Evolutionary conservation across 2,797 vertebrate genomes (phyloP).

Genomic region (Hypotaenidia okinawae): DNA sequence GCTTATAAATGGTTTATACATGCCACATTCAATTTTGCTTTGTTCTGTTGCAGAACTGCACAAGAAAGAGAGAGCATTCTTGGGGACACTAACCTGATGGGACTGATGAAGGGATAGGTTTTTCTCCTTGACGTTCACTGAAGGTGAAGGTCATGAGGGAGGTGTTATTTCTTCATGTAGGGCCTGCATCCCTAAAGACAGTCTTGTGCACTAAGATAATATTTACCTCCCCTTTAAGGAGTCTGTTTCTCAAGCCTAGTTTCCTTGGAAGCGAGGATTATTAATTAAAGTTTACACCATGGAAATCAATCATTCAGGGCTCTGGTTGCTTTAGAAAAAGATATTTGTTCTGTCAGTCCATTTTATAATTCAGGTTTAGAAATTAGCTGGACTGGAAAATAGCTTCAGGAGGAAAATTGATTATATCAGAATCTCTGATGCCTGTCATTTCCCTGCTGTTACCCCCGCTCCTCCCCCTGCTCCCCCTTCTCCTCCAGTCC

Average conservation of each 20-base stretch:
- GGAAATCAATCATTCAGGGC: background rate
- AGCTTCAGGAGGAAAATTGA: constrained; percentile 49
- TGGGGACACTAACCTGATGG: background rate
- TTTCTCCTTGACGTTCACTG: background rate
- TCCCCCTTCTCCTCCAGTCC: too few species aligned
- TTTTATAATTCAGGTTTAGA: constrained; percentile 34
- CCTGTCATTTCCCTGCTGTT: background rate
- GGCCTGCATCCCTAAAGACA: background rate
- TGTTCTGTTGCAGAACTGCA: background rate
- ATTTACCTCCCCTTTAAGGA: background rate
- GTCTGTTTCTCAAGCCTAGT: background rate
- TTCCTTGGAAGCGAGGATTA: constrained; percentile 13
- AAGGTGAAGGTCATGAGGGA: background rate
- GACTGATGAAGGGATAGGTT: background rate
- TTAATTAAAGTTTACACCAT: constrained; percentile 40
- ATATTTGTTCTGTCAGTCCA: constrained; percentile 30
- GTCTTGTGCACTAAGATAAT: background rate
- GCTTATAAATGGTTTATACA: background rate
- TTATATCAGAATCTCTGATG: constrained; percentile 18
- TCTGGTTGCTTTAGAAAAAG: constrained; percentile 26
- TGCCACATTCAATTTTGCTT: background rate
- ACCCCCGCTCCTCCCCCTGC: too few species aligned
- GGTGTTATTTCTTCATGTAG: background rate
- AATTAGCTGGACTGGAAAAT: constrained; percentile 58
- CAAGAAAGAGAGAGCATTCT: background rate